phyloP scores from a whole-genome alignment of 2,113 vertebrate species.

The Chloropsis hardwickii region DNA sequence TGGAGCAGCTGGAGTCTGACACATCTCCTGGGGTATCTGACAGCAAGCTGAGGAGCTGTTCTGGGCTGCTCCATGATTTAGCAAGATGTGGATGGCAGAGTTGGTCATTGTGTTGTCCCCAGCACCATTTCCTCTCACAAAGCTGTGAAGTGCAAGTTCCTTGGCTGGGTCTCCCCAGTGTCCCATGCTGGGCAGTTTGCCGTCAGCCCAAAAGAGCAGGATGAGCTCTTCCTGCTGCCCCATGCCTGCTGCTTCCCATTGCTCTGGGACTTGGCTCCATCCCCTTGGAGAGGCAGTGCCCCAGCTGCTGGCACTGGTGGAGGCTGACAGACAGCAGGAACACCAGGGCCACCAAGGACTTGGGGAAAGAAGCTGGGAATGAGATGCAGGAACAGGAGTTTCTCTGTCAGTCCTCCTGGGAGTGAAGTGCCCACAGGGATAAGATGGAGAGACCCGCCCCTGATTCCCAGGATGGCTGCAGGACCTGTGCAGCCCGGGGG shows the following conservation, averaged over 20 bases:
- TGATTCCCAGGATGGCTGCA: fast-evolving
- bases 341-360: background rate
- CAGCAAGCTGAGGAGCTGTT: background rate
- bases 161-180: background rate
- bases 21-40: background rate
- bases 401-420: background rate
- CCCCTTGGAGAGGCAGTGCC: background rate
- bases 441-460: background rate
- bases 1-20: background rate
- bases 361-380: background rate
- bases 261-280: background rate
- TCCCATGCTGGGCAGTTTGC: background rate
- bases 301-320: background rate
- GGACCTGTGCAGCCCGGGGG: background rate
- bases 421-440: background rate
- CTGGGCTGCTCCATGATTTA: background rate
- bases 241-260: background rate
- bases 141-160: background rate
- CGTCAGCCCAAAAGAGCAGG: background rate
- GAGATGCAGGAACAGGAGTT: background rate
- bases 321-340: background rate
- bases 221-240: background rate
- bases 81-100: background rate
- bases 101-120: background rate
- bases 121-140: background rate